phyloP scores from a whole-genome alignment of 2,113 vertebrate species.

The Tamias sibiricus region DNA sequence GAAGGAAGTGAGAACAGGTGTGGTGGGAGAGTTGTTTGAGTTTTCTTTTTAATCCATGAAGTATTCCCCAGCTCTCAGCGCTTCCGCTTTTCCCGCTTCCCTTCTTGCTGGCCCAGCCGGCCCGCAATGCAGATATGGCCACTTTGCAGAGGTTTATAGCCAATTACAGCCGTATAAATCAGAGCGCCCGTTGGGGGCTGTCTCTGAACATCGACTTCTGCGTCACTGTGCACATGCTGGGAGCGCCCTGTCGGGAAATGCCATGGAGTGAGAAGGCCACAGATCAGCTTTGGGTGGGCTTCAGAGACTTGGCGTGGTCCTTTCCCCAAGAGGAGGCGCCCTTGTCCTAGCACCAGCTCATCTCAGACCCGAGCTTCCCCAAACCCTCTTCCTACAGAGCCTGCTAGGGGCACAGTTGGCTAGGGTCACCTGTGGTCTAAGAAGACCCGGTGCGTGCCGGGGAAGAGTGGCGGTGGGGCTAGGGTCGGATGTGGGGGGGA shows the following conservation, averaged over 20 bases:
- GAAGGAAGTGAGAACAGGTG: neutral
- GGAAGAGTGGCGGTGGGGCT: neutral
- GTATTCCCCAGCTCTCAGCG: neutral
- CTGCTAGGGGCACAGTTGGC: neutral
- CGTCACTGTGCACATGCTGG: conserved; percentile 75
- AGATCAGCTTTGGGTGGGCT: neutral
- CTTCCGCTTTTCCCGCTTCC: conserved; percentile 41
- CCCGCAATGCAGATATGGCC: conserved; percentile 62
- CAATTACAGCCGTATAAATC: conserved; percentile 87
- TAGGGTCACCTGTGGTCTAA: no score
- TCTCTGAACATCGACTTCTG: conserved; percentile 80
- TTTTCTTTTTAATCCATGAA: neutral
- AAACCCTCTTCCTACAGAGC: neutral
- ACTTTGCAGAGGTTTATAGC: conserved; percentile 87
- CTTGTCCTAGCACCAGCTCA: neutral
- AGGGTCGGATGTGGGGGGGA: neutral
- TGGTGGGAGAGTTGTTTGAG: neutral
- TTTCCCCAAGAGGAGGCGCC: neutral
- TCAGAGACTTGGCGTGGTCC: neutral
- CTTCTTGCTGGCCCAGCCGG: neutral
- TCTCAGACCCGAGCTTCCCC: neutral
- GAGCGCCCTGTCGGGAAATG: neutral
- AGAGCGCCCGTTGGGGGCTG: conserved; percentile 71
- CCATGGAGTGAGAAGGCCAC: neutral
- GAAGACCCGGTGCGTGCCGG: neutral